These are phyloP conservation scores for Kryptolebias ocellatus DNA, from an alignment of 2,797 vertebrate genomes.

Conservation along the genomic window DNA sequence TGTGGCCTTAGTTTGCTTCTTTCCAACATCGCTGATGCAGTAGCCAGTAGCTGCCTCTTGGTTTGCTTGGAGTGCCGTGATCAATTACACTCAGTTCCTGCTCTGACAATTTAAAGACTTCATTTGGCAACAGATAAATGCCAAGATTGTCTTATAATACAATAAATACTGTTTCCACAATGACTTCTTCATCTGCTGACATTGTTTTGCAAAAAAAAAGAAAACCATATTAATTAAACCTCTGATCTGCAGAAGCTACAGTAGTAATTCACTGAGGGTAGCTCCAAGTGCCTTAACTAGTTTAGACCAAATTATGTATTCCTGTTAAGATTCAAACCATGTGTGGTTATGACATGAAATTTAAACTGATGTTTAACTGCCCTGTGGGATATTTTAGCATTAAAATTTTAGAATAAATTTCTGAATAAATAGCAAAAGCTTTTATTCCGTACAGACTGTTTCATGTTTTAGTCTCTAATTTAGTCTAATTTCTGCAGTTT, in stretches of 20 bases:
- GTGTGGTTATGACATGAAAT: no score
- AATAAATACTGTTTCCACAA: conserved; percentile 3
- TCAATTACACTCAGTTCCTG: conserved; percentile 41
- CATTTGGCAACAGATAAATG: conserved; percentile 28
- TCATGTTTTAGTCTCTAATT: no score
- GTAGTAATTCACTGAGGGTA: not conserved
- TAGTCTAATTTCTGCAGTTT: no score
- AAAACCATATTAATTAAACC: not conserved
- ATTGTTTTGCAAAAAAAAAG: conserved; percentile 8
- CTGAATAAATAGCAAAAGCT: no score
- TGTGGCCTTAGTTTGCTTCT: conserved; percentile 2
- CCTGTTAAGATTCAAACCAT: no score
- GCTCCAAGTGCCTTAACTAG: no score
- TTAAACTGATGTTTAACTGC: no score
- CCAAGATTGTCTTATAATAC: conserved; percentile 4
- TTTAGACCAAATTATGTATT: no score
- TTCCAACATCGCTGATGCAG: conserved; percentile 7
- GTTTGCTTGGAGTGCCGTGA: conserved; percentile 4
- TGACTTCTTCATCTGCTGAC: not conserved
- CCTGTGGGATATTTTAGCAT: no score
- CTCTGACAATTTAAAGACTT: conserved; percentile 34
- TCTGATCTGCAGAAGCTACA: conserved; percentile 1
- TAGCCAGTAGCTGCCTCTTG: not conserved
- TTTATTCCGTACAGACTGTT: no score
- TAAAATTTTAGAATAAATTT: no score